Conservation (phyloP, 2,113 vertebrate species). For the Brachypteracias leptosomus region DNA sequence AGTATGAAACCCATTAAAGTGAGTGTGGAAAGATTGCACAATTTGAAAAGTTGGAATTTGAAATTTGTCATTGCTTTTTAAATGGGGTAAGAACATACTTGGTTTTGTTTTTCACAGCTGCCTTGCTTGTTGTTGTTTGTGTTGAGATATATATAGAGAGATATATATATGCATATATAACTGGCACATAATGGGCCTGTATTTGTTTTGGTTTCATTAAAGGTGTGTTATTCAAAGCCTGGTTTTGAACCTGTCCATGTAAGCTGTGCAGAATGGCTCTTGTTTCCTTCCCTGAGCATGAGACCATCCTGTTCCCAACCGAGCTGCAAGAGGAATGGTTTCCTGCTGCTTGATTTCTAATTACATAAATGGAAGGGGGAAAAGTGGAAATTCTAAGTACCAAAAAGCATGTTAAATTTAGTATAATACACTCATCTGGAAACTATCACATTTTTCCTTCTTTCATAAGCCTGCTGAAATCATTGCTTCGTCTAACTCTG, state of each 20-base stretch:
- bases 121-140: not conserved
- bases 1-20: not conserved
- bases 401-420: constrained; percentile 72
- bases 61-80: not conserved
- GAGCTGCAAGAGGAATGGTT: constrained; percentile 30
- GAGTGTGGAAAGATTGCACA: not conserved
- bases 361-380: constrained; percentile 59
- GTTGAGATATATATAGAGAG: not conserved
- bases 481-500: not conserved
- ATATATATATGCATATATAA: not conserved
- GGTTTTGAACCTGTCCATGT: constrained; percentile 58
- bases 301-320: not conserved
- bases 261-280: constrained; percentile 24
- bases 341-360: constrained; percentile 68
- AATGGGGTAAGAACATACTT: not conserved
- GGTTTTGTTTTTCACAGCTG: not conserved
- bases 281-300: not conserved
- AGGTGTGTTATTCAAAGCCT: constrained; percentile 42
- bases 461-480: constrained; percentile 57
- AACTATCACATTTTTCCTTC: constrained; percentile 69
- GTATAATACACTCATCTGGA: constrained; percentile 77
- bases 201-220: constrained; percentile 56
- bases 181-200: constrained; percentile 23
- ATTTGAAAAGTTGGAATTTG: not conserved
- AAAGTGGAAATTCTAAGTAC: constrained; percentile 74